Conservation (phyloP, 2,113 vertebrate genomes). For the Cichladusa arquata region DNA sequence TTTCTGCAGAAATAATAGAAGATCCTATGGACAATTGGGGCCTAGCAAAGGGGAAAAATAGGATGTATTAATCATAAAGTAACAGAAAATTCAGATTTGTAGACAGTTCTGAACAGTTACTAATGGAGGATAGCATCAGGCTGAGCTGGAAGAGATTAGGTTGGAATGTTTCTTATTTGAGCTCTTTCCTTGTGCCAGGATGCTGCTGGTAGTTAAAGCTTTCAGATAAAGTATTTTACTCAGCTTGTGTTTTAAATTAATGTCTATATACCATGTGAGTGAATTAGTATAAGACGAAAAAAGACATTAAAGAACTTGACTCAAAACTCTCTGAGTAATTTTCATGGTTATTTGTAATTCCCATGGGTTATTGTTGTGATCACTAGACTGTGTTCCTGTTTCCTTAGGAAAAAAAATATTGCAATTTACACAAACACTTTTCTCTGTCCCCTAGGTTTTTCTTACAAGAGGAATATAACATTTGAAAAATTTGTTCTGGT, state of each 20-base stretch:
- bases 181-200: background rate
- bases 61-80: background rate
- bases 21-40: fast-evolving
- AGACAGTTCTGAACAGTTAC: background rate
- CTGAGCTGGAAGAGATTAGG: background rate
- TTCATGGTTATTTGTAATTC: background rate
- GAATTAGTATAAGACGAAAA: background rate
- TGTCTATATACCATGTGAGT: background rate
- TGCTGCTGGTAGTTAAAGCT: background rate
- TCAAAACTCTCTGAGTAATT: background rate
- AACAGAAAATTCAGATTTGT: background rate
- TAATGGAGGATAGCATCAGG: background rate
- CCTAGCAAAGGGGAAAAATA: background rate
- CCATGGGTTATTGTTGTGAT: background rate
- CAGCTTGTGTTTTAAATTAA: background rate
- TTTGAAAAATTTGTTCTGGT: background rate
- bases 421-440: background rate
- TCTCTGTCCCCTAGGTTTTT: constrained; percentile 23
- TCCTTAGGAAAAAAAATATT: background rate
- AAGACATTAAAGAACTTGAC: background rate
- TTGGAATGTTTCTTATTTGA: background rate
- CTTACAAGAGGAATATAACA: background rate
- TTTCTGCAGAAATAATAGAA: background rate
- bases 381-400: background rate
- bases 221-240: background rate